Evolutionary conservation across 2,113 vertebrate species (phyloP).

Genomic region (Chiloscyllium plagiosum): DNA sequence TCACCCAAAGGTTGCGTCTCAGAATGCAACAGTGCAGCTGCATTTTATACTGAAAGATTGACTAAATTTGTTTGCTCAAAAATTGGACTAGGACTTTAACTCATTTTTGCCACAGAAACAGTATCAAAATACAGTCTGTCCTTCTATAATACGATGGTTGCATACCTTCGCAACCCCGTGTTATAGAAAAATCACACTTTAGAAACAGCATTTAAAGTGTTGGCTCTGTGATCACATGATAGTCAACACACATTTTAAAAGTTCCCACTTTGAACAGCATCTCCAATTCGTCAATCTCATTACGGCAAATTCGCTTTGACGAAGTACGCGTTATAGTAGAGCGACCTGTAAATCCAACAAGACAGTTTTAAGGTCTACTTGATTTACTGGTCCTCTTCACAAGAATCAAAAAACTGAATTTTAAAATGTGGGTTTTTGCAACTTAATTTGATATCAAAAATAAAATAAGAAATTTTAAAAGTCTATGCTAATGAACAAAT

Average conservation of each 20-base stretch:
- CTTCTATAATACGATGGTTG: no score
- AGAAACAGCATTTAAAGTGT: no score
- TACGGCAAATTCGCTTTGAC: no score
- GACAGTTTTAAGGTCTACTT: not conserved
- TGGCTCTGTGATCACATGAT: no score
- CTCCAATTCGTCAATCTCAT: no score
- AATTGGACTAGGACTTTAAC: not conserved
- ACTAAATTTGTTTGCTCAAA: not conserved
- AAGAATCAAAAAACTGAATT: not conserved
- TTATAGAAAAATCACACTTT: no score
- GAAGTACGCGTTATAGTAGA: no score
- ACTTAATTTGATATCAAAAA: no score
- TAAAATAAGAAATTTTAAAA: not conserved
- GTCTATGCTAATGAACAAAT: not conserved
- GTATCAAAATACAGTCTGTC: not conserved
- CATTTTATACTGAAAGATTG: not conserved
- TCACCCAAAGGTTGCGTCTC: not conserved
- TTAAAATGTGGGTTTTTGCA: not conserved
- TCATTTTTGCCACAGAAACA: not conserved
- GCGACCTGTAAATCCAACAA: not conserved
- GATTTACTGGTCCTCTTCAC: not conserved
- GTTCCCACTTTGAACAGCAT: no score
- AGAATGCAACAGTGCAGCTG: not conserved
- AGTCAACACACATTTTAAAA: no score
- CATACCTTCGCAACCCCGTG: no score